A percentile compares a stretch with the other conserved stretches of the same genome.
Evolutionary conservation across 2,797 vertebrate species (phyloP).

Genomic region (Allobates femoralis): DNA sequence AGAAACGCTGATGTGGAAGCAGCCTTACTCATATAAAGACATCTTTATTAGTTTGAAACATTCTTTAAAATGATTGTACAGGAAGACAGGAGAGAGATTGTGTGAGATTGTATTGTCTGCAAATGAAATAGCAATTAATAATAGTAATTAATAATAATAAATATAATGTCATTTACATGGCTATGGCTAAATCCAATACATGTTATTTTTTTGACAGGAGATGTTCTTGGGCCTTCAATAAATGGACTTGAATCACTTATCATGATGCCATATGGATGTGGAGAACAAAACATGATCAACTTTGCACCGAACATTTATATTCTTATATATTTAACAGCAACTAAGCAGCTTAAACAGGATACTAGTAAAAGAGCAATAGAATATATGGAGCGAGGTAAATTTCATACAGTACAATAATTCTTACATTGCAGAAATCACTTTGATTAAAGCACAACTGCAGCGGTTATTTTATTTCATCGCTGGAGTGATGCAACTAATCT

Average conservation of each 20-base stretch:
- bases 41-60: no score
- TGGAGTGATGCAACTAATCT: no score
- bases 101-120: no score
- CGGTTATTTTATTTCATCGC: no score
- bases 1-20: no score
- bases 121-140: background rate
- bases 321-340: constrained; percentile 70
- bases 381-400: constrained; percentile 70
- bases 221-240: constrained; percentile 74
- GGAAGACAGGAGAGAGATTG: no score
- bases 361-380: constrained; percentile 66
- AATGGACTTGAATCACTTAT: constrained; percentile 70
- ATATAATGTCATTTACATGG: background rate
- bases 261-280: constrained; percentile 72
- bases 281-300: constrained; percentile 78
- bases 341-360: constrained; percentile 63
- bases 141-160: no score
- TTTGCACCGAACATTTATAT: constrained; percentile 76
- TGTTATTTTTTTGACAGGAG: constrained; percentile 67
- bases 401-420: background rate
- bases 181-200: background rate
- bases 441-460: no score
- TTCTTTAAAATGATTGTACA: no score
- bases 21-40: no score
- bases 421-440: background rate